Evolutionary conservation across 2,888 invertebrate genomes (phyloP).

Genomic region (Lepidochitona cinerea): DNA sequence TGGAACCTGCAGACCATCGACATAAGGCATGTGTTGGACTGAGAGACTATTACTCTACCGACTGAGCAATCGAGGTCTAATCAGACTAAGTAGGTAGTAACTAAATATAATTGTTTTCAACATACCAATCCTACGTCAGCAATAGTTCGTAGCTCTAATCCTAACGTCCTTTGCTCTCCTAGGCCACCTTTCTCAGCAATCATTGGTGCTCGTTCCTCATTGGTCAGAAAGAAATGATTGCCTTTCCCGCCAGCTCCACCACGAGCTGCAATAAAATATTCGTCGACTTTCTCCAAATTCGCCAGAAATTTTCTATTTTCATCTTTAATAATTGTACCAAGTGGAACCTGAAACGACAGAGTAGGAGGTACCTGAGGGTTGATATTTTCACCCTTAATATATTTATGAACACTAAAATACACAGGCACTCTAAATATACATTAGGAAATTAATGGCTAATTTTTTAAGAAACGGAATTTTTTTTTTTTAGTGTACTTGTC

Average conservation of each 20-base stretch:
- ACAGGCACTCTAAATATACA: no score
- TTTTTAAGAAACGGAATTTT: no score
- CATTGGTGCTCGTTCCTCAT: constrained; percentile 83
- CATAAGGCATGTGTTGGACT: no score
- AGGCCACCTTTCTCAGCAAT: constrained; percentile 88
- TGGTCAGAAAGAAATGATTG: constrained; percentile 90
- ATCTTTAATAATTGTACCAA: constrained; percentile 83
- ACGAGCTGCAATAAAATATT: constrained; percentile 92
- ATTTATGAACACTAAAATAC: no score
- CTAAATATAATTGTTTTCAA: no score
- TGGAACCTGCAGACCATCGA: no score
- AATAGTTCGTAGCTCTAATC: constrained; percentile 90
- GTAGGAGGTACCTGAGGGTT: neutral
- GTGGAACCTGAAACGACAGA: constrained; percentile 77
- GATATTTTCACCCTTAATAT: no score
- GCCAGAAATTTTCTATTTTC: constrained; percentile 76
- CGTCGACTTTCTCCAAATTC: constrained; percentile 78
- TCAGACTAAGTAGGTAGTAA: no score
- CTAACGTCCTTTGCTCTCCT: constrained; percentile 79
- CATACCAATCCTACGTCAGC: constrained; percentile 85
- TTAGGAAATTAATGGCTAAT: no score
- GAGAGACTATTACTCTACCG: no score
- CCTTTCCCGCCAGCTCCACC: constrained; percentile 98
- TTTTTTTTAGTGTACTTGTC: no score
- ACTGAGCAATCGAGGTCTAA: no score